Base-by-base conservation (phyloP, 1,140 invertebrate genomes). In the Drosophila pseudoobscura region DNA sequence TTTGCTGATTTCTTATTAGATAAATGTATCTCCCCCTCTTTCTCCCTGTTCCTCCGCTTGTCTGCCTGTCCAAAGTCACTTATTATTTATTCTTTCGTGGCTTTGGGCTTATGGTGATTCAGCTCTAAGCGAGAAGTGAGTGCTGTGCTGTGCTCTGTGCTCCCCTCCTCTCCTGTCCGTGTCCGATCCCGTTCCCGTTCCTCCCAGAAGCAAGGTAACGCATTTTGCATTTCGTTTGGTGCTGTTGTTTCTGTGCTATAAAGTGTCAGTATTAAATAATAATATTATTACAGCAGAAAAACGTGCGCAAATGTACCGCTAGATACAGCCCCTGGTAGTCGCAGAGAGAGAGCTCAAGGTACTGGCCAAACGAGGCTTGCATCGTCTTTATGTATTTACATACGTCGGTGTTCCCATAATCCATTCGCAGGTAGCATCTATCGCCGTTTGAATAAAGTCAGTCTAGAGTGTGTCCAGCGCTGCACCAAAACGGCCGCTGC, bases 1-100 rank as follows among this genome's bases (percentile, higher is more conserved):
- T 62, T 68, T 80, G 76, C 76, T 84, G 75, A 84, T 84, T 84
- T 79, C 71, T 72, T 84, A 83, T 83, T 74, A 74, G 75, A 74
- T 70, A 70, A 84, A 15, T 15, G 15, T 15, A 79, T 64, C 69
- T 75, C 41, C 69, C 62, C 50, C 24, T 55, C 51, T 46, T 31
- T 65, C 46, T 45, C 47, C 54, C 55, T 71, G 65, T 54, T 29
- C 55, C 45, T 62, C 63, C 56, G 70, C 54, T 17, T 49, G 43
- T 24, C 52, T 20, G 60, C 26, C 56, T 46, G 44, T 35, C 52
- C 49, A 39, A 49, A 69, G 64, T 47, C 63, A 60, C 66, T 65
- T 79, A 66, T 83, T 83, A 71, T 79, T 75, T 71, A 79, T 83
- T 78, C 65, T 78, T 79, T 79, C 49, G 62, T 78, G 56, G 63